Conservation (phyloP, 2,113 vertebrate genomes). For the Tautogolabrus adspersus region DNA sequence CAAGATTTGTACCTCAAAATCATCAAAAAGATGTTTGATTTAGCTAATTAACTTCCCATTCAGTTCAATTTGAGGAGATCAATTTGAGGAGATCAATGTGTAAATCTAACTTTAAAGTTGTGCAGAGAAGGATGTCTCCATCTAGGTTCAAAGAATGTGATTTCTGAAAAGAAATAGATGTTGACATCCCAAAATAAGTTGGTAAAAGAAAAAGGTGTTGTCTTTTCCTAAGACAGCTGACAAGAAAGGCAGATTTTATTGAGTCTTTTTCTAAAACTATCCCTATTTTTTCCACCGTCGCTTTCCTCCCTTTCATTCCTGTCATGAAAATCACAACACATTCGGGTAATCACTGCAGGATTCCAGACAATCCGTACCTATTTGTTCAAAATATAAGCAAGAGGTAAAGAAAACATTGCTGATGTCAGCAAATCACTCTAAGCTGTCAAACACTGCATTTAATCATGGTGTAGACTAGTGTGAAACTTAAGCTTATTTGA, state of each 20-base stretch:
- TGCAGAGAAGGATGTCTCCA: constrained; percentile 13
- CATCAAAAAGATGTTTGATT: constrained; percentile 29
- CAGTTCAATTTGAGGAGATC: constrained; percentile 27
- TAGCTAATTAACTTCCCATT: constrained; percentile 39
- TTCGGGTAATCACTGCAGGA: constrained; percentile 48
- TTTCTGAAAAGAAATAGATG: constrained; percentile 27
- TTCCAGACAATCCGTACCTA: constrained; percentile 50
- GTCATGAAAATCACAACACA: constrained; percentile 30
- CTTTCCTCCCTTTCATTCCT: background rate
- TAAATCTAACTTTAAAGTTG: constrained; percentile 17
- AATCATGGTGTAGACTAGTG: constrained; percentile 53
- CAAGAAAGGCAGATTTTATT: background rate
- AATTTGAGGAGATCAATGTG: constrained; percentile 30
- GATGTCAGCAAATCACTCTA: constrained; percentile 62
- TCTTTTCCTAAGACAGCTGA: constrained; percentile 34
- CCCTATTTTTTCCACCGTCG: constrained; percentile 5
- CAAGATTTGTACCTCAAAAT: constrained; percentile 32
- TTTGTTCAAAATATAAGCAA: constrained; percentile 58
- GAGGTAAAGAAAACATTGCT: constrained; percentile 48
- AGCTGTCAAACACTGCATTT: constrained; percentile 60
- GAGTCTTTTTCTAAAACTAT: background rate
- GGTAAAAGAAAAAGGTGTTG: constrained; percentile 6
- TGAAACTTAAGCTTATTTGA: constrained; percentile 42
- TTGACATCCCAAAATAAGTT: constrained; percentile 28
- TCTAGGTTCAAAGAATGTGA: constrained; percentile 34